Conservation (phyloP, 1,140 invertebrate genomes). For the Aphelinus atriplicis region DNA sequence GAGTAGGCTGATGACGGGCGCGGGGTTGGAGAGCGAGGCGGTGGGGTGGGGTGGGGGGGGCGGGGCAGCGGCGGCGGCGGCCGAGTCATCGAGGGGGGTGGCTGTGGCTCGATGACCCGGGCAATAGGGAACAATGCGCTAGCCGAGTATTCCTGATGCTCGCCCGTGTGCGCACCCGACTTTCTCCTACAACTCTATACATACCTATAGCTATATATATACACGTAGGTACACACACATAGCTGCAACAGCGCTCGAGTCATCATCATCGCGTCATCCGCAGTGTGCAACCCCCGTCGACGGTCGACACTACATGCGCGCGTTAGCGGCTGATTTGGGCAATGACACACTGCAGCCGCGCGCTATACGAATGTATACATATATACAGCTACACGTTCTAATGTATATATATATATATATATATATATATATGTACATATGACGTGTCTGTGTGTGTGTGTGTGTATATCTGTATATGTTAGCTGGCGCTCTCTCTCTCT, state of each 20-base stretch:
- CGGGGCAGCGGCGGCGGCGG: too few relatives aligned
- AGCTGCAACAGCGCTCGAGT: neutral
- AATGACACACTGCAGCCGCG: too few relatives aligned
- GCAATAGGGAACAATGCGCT: slow-evolving; percentile 39
- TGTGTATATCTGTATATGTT: neutral
- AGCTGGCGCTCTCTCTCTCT: neutral
- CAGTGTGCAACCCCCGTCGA: neutral
- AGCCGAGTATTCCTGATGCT: slow-evolving; percentile 19
- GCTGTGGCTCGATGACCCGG: slow-evolving; percentile 23
- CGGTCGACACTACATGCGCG: too few relatives aligned
- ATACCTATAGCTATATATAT: neutral
- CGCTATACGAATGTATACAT: too few relatives aligned
- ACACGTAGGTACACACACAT: neutral
- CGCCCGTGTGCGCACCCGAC: neutral
- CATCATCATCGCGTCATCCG: neutral
- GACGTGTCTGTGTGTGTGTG: neutral
- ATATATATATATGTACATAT: too few relatives aligned
- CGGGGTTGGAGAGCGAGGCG: too few relatives aligned
- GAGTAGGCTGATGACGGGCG: too few relatives aligned
- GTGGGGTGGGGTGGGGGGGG: too few relatives aligned
- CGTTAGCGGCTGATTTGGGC: too few relatives aligned
- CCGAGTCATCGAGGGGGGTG: slow-evolving; percentile 18
- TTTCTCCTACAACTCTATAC: too few relatives aligned
- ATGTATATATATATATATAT: too few relatives aligned
- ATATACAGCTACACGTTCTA: too few relatives aligned